Evolutionary conservation across 2,888 invertebrate genomes (phyloP), one percentile per base, ranked within the genome.

Genomic region (Lingula anatina): DNA sequence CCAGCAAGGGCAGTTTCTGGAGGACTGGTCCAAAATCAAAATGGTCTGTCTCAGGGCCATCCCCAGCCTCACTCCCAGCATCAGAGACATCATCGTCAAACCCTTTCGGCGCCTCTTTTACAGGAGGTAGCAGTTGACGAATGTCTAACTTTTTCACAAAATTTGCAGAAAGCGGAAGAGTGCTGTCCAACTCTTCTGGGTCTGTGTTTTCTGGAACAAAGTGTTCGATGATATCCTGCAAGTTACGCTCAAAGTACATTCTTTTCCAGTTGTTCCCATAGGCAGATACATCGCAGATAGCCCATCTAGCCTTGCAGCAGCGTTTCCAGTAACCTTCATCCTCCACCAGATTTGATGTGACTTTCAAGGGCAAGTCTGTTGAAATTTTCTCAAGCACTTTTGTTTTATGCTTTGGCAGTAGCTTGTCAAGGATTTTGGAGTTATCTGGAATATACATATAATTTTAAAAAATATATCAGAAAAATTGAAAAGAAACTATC

Each of bases 271-370:
- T 64, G 41, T 57, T 56, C 4, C 69, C 73, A 59, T 65, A 73
- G n/a, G 61, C 61, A 9, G 66, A 58, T 2, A 76, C 68, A 58
- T 77, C 75, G 61, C 75, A 73, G 37, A 74, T 67, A 35, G 66
- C 65, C 77, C 76, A 78, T 23, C 72, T 54, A 15, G 66, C 66
- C 49, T 65, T 63, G 54, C 76, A 78, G 52, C 73, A 73, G 27
- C 76, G 57, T 54, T 74, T 61, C 78, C 77, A 78, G 59, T 71
- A 78, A 3, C 66, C 68, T 48, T 77, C 75, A 58, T 76, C 73
- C 9, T 72, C 66, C 2, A 77, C 70, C n/a, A 76, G 55, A 35
- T 68, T 64, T n/a, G 75, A 75, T n/a, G 75, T 75, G 20, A 77
- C 67, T 53, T 71, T 71, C 12, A 77, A 57, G 4, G 77, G 76